These are phyloP conservation scores for Vidua chalybeata DNA, from an alignment of 2,113 vertebrate genomes.

Conservation along the genomic window DNA sequence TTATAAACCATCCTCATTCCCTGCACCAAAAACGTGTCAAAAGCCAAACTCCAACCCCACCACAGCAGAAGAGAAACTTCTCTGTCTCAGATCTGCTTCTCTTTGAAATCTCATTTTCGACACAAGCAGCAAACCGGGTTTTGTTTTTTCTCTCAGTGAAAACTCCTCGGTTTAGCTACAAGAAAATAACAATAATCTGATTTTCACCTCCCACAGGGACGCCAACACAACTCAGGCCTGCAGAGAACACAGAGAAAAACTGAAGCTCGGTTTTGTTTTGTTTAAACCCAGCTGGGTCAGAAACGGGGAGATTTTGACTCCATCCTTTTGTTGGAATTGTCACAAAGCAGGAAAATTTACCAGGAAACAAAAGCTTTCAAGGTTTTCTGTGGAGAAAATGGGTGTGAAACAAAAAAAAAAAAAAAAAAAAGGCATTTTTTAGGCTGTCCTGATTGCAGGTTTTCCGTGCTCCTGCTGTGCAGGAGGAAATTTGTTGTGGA, in stretches of 20 bases:
- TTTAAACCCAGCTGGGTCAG: not conserved
- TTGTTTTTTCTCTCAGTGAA: not conserved
- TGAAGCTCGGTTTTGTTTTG: not conserved
- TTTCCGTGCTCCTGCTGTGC: accelerated
- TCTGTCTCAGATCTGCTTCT: not conserved
- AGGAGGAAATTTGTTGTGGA: not conserved
- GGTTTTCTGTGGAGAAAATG: not conserved
- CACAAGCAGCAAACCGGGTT: not conserved
- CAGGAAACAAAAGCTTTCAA: not conserved
- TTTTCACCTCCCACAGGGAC: not conserved
- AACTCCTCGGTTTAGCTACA: not conserved
- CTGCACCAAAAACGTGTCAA: accelerated
- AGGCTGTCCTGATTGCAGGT: not conserved
- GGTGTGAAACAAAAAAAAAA: not conserved
- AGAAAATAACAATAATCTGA: not conserved
- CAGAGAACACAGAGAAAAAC: not conserved
- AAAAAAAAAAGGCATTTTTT: not conserved
- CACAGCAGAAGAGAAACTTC: not conserved
- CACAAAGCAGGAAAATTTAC: not conserved
- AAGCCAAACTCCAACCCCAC: not conserved
- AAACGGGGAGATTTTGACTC: not conserved
- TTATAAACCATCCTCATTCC: not conserved
- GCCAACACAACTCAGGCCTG: accelerated
- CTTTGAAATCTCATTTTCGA: not conserved
- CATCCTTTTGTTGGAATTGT: not conserved